Base-by-base conservation (phyloP, 2,888 invertebrate species). In the Parnassius smintheus region DNA sequence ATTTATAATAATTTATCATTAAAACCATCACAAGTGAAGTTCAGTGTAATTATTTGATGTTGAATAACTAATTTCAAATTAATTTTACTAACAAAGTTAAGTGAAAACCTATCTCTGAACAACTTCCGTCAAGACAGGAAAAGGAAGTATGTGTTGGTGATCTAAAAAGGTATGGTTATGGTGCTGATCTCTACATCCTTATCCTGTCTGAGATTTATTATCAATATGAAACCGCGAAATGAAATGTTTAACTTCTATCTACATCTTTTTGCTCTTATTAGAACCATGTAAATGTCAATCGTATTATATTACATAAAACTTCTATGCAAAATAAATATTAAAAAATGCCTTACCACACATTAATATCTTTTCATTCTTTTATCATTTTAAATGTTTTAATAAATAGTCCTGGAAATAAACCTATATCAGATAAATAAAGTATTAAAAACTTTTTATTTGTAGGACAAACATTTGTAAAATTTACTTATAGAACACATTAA, bases 91-190 rank as follows among this genome's bases (percentile, higher is more conserved):
- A 10, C 44, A 56, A 59, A 56, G 18, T 62, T 62, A 58, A 22
- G 49, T 57, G 44, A n/a, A 57, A 66, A 68, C 68, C 61, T 65
- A 56, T 60, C 59, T 61, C 61, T 65, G 67, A 68, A 61, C 68
- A 71, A 76, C 76, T 77, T 76, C 76, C 77, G 76, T 70, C 68
- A 64, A 72, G 80, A 92, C 92, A 92, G 93, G 93, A 93, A 92
- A 89, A 93, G 92, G 92, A 93, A 92, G 91, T 86, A 79, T 80
- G 74, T 49, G 67, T 74, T 81, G 86, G 86, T 81, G 83, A 85
- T 82, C 80, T 82, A 83, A 83, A 65, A 70, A 69, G 70, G 69
- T 69, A 75, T 75, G 69, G 67, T 68, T 69, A 75, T 75, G 69
- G 67, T 68, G 65, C 69, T 59, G 66, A 66, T 63, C 69, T 72